Evolutionary conservation across 2,888 invertebrate species (phyloP).

Genomic region (Phengaris arion): DNA sequence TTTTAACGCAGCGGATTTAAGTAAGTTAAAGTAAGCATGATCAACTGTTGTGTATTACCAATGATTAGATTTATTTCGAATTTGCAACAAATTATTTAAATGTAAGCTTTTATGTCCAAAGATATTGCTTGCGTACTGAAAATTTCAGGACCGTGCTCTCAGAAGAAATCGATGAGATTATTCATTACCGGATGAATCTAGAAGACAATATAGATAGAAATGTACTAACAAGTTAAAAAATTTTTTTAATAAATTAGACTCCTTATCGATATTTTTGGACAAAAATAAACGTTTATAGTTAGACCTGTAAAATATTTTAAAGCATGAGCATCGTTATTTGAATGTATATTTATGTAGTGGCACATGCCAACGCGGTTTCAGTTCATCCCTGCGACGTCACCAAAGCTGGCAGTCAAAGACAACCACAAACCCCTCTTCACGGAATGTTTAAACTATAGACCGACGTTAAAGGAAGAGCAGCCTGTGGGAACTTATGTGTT

Average conservation of each 20-base stretch:
- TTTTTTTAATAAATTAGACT: background rate
- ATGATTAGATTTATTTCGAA: conserved; percentile 11
- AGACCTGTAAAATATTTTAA: conserved; percentile 19
- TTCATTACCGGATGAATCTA: background rate
- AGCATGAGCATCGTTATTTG: conserved; percentile 25
- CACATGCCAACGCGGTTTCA: conserved; percentile 59
- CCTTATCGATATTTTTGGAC: background rate
- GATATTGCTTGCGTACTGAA: background rate
- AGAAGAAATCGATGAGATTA: background rate
- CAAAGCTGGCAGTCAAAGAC: conserved; percentile 77
- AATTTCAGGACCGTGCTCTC: background rate
- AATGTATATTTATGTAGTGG: conserved; percentile 52
- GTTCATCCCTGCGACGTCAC: conserved; percentile 58
- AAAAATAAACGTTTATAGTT: background rate
- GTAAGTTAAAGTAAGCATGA: conserved; percentile 38
- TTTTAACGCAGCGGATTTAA: conserved; percentile 39
- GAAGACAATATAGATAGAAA: background rate
- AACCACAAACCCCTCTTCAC: conserved; percentile 94
- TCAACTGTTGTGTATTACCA: conserved; percentile 10
- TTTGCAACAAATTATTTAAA: background rate
- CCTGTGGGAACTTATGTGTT: conserved; percentile 86
- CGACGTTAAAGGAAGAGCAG: conserved; percentile 89
- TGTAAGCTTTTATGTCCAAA: background rate
- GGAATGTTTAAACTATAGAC: conserved; percentile 90
- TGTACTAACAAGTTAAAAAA: too few species aligned